These are phyloP conservation scores for Bicyclus anynana DNA, from an alignment of 1,140 invertebrate species.

Conservation along the genomic window DNA sequence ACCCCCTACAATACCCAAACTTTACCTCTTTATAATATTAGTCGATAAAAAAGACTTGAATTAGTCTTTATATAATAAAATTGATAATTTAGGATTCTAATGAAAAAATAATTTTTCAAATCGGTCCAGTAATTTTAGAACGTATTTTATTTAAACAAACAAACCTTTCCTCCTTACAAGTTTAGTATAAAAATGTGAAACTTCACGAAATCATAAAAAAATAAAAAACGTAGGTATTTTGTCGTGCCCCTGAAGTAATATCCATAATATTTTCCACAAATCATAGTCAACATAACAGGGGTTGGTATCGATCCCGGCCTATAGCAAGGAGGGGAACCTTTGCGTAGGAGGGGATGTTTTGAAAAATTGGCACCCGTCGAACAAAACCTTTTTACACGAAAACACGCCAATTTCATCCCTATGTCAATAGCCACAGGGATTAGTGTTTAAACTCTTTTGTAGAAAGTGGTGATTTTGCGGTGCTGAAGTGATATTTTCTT, in stretches of 20 bases:
- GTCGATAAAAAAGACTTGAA: too few relatives aligned
- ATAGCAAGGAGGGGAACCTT: conserved; percentile 62
- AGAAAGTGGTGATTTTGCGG: conserved; percentile 10
- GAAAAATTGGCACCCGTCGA: conserved; percentile 70
- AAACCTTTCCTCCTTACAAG: too few relatives aligned
- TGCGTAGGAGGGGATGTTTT: conserved; percentile 66
- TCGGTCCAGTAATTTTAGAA: too few relatives aligned
- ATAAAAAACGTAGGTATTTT: neutral
- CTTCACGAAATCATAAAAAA: too few relatives aligned
- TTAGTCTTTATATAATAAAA: too few relatives aligned
- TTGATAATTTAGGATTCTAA: too few relatives aligned
- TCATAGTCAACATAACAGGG: conserved; percentile 57
- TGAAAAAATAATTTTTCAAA: too few relatives aligned
- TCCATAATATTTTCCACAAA: conserved; percentile 27
- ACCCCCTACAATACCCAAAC: too few relatives aligned
- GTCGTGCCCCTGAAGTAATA: neutral
- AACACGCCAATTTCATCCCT: conserved; percentile 43
- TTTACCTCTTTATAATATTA: too few relatives aligned
- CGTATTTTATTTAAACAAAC: too few relatives aligned
- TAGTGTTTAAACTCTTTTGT: conserved; percentile 8
- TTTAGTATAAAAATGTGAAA: too few relatives aligned
- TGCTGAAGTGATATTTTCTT: conserved; percentile 18
- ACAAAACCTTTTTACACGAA: conserved; percentile 47
- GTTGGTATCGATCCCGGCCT: conserved; percentile 66
- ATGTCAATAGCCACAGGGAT: conserved; percentile 11